phyloP scores from a whole-genome alignment of 2,113 vertebrate genomes.

The Aspidoscelis tigris region DNA sequence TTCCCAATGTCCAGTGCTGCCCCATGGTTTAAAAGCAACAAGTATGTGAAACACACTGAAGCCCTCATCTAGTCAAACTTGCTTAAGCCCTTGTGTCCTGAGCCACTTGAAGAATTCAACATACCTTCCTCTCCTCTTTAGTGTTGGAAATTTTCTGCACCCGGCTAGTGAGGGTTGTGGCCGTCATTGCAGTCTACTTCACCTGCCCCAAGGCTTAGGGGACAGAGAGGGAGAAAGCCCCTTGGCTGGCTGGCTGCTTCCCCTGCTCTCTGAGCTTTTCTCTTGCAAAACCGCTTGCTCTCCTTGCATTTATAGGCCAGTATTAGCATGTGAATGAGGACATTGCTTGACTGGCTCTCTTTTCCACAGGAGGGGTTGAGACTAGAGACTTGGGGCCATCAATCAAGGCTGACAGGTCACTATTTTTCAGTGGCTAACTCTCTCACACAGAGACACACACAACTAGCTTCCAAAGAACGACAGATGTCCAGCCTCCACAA shows the following conservation, averaged over 20 bases:
- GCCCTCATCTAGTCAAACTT: neutral
- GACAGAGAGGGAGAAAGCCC: neutral
- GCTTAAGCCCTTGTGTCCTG: neutral
- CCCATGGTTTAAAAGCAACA: neutral
- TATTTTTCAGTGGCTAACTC: slow-evolving; percentile 79
- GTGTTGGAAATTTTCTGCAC: slow-evolving; percentile 76
- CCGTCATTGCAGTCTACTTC: slow-evolving; percentile 77
- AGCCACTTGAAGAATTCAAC: neutral
- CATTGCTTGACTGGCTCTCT: slow-evolving; percentile 80
- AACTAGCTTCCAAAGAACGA: slow-evolving; percentile 74
- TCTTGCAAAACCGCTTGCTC: slow-evolving; percentile 19
- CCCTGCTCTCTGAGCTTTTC: slow-evolving; percentile 22
- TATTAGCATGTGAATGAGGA: slow-evolving; percentile 89
- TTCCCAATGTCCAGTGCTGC: neutral
- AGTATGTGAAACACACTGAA: too few relatives aligned
- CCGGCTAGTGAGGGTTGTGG: slow-evolving; percentile 67
- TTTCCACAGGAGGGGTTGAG: slow-evolving; percentile 87
- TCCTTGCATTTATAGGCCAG: slow-evolving; percentile 82
- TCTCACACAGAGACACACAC: slow-evolving; percentile 35
- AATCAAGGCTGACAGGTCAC: slow-evolving; percentile 90
- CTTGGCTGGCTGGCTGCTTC: neutral
- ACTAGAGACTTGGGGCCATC: slow-evolving; percentile 80
- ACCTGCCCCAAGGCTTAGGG: neutral
- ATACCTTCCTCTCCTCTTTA: slow-evolving; percentile 91
- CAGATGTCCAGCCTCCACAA: slow-evolving; percentile 87